These are phyloP conservation scores for Apis laboriosa DNA, from an alignment of 1,140 invertebrate genomes.

Conservation along the genomic window DNA sequence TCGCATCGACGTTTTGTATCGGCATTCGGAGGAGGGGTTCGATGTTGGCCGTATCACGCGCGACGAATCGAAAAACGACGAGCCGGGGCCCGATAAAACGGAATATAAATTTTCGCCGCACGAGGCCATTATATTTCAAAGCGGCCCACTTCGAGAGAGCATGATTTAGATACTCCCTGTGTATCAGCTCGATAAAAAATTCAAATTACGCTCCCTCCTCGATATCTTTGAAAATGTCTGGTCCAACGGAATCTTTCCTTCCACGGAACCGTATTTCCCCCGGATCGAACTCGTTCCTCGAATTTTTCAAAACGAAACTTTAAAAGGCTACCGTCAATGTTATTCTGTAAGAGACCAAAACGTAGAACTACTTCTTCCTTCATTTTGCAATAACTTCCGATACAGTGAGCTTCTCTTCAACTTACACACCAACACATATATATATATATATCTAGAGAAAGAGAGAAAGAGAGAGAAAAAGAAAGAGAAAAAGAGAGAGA, in stretches of 20 bases:
- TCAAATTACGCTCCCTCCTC: conserved; percentile 6
- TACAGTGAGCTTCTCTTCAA: conserved; percentile 6
- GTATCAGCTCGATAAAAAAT: conserved; percentile 44
- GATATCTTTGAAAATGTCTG: conserved; percentile 21
- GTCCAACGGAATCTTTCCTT: not conserved
- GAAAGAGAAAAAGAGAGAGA: not conserved
- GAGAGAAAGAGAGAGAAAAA: too few species aligned
- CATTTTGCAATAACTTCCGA: conserved; percentile 51
- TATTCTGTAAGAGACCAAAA: too few species aligned
- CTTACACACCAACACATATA: not conserved
- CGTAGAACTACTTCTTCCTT: not conserved
- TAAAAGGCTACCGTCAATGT: too few species aligned
- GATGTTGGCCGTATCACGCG: conserved; percentile 10
- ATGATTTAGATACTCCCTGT: conserved; percentile 34
- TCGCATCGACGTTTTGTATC: not conserved
- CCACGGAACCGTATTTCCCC: too few species aligned
- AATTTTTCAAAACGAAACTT: conserved; percentile 1
- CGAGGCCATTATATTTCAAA: conserved; percentile 49
- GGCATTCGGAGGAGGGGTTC: not conserved
- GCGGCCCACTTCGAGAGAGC: conserved; percentile 3
- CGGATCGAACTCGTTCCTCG: not conserved
- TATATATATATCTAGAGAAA: too few species aligned
- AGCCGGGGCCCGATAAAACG: conserved; percentile 27
- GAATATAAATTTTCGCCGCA: conserved; percentile 41
- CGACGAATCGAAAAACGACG: conserved; percentile 39